Percentiles rank a stretch among this genome's conserved stretches.
Conservation (phyloP, 2,113 vertebrate genomes). For the Phocoena sinus region DNA sequence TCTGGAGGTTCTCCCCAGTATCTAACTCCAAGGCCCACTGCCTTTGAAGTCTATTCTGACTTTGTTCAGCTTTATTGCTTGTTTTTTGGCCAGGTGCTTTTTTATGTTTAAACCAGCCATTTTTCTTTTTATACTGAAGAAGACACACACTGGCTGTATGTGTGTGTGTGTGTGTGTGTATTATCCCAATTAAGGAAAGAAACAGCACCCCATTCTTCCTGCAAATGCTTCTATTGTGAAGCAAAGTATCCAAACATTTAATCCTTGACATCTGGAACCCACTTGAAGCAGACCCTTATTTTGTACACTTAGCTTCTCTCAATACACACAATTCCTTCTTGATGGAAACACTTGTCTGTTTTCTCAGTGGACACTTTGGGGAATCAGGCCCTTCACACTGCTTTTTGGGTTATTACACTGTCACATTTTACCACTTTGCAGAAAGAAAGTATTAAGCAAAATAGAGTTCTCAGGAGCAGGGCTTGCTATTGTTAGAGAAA, state of each 20-base stretch:
- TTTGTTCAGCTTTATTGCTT: not conserved
- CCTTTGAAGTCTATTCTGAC: not conserved
- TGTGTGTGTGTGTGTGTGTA: not conserved
- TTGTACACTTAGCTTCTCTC: slow-evolving; percentile 71
- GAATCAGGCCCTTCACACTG: slow-evolving; percentile 68
- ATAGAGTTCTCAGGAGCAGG: slow-evolving; percentile 71
- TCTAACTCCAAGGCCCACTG: not conserved
- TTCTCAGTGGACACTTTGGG: slow-evolving; percentile 68
- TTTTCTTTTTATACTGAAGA: slow-evolving; percentile 32
- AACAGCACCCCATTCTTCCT: slow-evolving; percentile 52
- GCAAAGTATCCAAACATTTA: slow-evolving; percentile 76
- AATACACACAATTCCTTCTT: slow-evolving; percentile 62
- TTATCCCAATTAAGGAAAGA: slow-evolving; percentile 45
- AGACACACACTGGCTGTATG: not conserved
- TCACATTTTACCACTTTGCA: slow-evolving; percentile 73
- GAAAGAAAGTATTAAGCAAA: slow-evolving; percentile 80
- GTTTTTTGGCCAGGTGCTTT: not conserved
- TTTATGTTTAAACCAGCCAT: not conserved
- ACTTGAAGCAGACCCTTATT: slow-evolving; percentile 61
- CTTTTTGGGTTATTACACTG: slow-evolving; percentile 75
- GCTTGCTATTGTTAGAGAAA: slow-evolving; percentile 80
- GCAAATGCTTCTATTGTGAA: slow-evolving; percentile 66
- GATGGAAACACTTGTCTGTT: slow-evolving; percentile 72
- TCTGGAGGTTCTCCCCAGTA: not conserved
- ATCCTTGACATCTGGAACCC: slow-evolving; percentile 70